Conservation (phyloP, 2,888 invertebrate genomes). For the Hypena proboscidalis region DNA sequence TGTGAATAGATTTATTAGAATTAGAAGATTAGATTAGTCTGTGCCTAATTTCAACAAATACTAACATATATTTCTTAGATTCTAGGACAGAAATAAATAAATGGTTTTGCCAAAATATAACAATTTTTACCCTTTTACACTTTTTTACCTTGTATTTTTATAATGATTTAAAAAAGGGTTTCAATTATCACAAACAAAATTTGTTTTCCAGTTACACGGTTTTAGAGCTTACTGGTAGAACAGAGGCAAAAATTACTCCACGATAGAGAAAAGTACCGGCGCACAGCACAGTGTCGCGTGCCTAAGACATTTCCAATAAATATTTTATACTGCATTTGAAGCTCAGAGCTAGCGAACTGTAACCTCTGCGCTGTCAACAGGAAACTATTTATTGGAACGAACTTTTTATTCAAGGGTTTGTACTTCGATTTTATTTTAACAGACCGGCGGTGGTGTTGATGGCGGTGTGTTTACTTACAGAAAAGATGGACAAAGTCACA, state of each 20-base stretch:
- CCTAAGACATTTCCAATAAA: slow-evolving; percentile 47
- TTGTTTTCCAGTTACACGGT: slow-evolving; percentile 13
- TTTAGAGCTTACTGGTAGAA: slow-evolving; percentile 3
- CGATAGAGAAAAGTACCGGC: slow-evolving; percentile 38
- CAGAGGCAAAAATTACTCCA: slow-evolving; percentile 46
- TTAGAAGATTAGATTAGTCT: too few species aligned
- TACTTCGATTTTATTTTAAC: background rate
- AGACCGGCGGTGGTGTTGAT: background rate
- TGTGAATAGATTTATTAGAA: too few species aligned
- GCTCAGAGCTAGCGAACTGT: slow-evolving; percentile 13
- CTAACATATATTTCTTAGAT: too few species aligned
- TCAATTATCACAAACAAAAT: background rate
- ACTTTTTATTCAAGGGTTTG: background rate
- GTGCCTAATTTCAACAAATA: too few species aligned
- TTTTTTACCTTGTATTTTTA: too few species aligned
- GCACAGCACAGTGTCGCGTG: slow-evolving; percentile 22
- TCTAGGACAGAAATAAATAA: too few species aligned
- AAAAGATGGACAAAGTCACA: too few species aligned
- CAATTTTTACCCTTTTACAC: too few species aligned
- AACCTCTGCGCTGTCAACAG: slow-evolving; percentile 1
- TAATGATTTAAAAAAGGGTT: too few species aligned
- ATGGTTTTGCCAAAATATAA: too few species aligned
- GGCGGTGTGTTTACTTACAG: too few species aligned
- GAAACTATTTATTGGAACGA: slow-evolving; percentile 1
- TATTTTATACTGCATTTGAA: slow-evolving; percentile 35